Evolutionary conservation across 1,140 invertebrate species (phyloP).

Genomic region (Macrostomum lignano): DNA sequence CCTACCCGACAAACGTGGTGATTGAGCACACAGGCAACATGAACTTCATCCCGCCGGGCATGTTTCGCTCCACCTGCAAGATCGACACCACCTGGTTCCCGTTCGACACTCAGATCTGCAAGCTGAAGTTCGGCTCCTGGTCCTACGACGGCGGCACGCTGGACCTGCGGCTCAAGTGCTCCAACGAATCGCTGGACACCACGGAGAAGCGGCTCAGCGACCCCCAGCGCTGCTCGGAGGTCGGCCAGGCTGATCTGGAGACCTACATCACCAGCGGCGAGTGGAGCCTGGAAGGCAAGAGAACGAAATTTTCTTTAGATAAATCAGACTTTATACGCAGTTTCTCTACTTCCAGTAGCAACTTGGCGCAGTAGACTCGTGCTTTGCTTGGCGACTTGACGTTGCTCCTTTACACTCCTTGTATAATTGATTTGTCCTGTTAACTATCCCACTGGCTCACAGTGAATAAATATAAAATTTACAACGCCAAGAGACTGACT

Average conservation of each 20-base stretch:
- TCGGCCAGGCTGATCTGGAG: constrained; percentile 11
- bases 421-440: too few relatives aligned
- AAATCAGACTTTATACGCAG: too few relatives aligned
- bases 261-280: constrained; percentile 22
- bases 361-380: too few relatives aligned
- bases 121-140: constrained; percentile 8
- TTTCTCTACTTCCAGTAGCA: too few relatives aligned
- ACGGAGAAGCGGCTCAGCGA: too few relatives aligned
- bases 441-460: too few relatives aligned
- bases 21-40: constrained; percentile 1
- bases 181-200: too few relatives aligned
- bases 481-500: too few relatives aligned
- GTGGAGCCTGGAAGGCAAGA: constrained; percentile 14
- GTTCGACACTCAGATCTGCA: constrained; percentile 38
- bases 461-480: too few relatives aligned
- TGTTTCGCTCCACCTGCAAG: constrained; percentile 36
- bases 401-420: too few relatives aligned
- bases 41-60: constrained; percentile 37
- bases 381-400: too few relatives aligned
- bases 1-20: constrained; percentile 3
- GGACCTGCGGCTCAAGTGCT: constrained; percentile 24
- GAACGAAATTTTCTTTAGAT: not conserved
- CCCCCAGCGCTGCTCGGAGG: too few relatives aligned
- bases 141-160: constrained; percentile 30
- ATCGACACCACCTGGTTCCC: constrained; percentile 40